Evolutionary conservation across 2,113 vertebrate genomes (phyloP), one percentile per base, ranked within the genome.

Genomic region (Embiotoca jacksoni): DNA sequence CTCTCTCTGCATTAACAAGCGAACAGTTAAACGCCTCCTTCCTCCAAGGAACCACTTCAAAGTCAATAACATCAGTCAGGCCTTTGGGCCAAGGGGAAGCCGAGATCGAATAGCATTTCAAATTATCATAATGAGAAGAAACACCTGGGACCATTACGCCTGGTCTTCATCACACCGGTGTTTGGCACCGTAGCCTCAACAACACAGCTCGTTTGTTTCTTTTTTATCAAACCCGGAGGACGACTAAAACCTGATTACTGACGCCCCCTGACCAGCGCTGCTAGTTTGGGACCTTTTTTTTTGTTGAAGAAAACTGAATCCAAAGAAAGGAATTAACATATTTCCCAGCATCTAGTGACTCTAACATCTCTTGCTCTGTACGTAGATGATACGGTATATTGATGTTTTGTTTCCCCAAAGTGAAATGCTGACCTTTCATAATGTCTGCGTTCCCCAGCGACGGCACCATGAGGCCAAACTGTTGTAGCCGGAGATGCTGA

Each of bases 101-200:
- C 1, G 14, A 70, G 68, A 84, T 88, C 64, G 58, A 83, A 79
- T 75, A 47, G 71, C 87, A 77, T 83, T 87, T 85, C 78, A 87
- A 83, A 91, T 86, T 44, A 81, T 85, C 82, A 75, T 88, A 85
- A 89, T 88, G 81, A 87, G 71, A 64, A 78, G 57, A 72, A 84
- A 78, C 87, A 84, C 78, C 66, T 71, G 87, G 81, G 83, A 81
- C 68, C 70, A 11, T 68, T 58, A 23, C 57, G 58, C 30, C 62
- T 39, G 71, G 64, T 72, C 77, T 75, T 87, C 76, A 81, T 85
- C 81, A 75, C 55, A 53, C 49, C 16, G 0, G 35, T 7, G 71
- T 33, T 59, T 77, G 70, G 59, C 72, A 65, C 37, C 50, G 13
- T 33, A 36, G 46, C 59, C 47, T 59, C 11, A 0, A 59, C 75